Evolutionary conservation across 2,797 vertebrate species (phyloP), one percentile per base, ranked within the genome.

Genomic region (Gymnocypris eckloni): DNA sequence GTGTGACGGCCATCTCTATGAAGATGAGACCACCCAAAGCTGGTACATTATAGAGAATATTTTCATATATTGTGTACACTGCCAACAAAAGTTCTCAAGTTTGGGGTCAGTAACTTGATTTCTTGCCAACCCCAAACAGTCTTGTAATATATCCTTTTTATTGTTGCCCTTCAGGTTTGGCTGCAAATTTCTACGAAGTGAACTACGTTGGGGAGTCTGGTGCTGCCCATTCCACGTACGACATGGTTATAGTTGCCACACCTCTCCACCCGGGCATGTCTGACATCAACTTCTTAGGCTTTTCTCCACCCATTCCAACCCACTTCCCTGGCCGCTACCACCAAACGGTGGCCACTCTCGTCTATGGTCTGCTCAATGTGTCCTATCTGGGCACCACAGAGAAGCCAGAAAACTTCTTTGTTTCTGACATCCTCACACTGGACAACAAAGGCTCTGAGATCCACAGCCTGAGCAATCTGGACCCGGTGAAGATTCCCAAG

Each of bases 171-270:
- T 75, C 76, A 97, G 97, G 97, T 77, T 77, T 86, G 41, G 71
- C 93, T 0, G 25, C 89, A 61, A 95, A 87, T 81, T 92, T 94
- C 77, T 98, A 98, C 9, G 96, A 98, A 91, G 87, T 98, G 6
- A 95, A 81, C 20, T 99, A 97, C 59, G 93, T 94, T 1, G 95
- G 91, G 0, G 92, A 95, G 0, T 91, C 93, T 0, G 98, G 97
- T 6, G 84, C 94, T 0, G 93, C 90, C 0, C 94, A 96, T 28
- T 93, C 94, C 13, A 89, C 94, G 10, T 99, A 99, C 0, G 97
- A 99, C 90, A 96, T 99, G 0, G 93, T 99, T 0, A 1, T 99
- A 3, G 92, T 99, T 13, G 97, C 98, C 0, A 93, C 97, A 0
- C 97, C 98, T 0, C 91, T 99, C 22, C 95, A 96, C 90, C 95